Conservation (phyloP, 2,113 vertebrate species). For the Stigmatopora nigra region DNA sequence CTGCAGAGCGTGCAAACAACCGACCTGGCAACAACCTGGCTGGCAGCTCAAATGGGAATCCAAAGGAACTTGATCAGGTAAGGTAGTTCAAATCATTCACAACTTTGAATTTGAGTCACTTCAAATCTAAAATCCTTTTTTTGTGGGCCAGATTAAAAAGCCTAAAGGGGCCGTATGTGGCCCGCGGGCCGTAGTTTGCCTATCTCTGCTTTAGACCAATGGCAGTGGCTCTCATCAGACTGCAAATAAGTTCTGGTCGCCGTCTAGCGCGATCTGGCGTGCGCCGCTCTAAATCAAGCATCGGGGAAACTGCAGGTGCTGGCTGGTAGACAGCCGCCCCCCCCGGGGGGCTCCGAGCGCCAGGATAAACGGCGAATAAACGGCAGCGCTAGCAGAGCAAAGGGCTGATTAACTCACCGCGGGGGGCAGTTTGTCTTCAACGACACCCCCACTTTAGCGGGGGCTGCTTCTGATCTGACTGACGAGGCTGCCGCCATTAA, state of each 20-base stretch:
- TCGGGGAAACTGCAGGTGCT: conserved; percentile 78
- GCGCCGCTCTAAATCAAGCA: conserved; percentile 88
- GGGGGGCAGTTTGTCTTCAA: conserved; percentile 89
- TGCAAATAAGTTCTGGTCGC: conserved; percentile 99
- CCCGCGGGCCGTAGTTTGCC: no score
- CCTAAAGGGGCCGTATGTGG: no score
- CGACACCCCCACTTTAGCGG: conserved; percentile 63
- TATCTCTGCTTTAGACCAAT: no score
- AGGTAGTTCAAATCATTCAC: no score
- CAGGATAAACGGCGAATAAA: conserved; percentile 95
- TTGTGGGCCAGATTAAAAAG: no score
- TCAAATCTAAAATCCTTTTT: no score
- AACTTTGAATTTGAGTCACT: no score
- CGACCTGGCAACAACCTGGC: no score
- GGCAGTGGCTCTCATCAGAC: conserved; percentile 92
- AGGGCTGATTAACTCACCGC: conserved; percentile 86
- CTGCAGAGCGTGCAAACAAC: no score
- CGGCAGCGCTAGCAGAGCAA: conserved; percentile 74
- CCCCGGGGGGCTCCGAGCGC: conserved; percentile 81
- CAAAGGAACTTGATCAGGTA: no score
- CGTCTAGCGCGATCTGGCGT: conserved; percentile 94
- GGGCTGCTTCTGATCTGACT: conserved; percentile 46
- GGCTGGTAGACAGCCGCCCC: conserved; percentile 82
- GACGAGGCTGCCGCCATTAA: no score
- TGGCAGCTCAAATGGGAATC: no score